phyloP scores from a whole-genome alignment of 2,888 invertebrate species.

The Amorpha juglandis region DNA sequence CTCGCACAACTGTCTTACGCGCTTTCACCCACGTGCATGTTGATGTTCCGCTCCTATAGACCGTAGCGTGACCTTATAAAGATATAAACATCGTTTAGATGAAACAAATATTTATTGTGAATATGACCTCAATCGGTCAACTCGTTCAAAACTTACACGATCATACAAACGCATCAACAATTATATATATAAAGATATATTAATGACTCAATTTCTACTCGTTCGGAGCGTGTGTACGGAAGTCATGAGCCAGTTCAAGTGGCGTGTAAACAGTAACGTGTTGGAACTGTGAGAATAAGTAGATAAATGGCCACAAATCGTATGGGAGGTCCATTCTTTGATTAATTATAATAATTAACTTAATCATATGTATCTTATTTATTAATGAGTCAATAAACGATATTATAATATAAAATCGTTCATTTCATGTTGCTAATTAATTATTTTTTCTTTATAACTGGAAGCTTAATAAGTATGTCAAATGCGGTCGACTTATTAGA shows the following conservation, averaged over 20 bases:
- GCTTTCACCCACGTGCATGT: too few relatives aligned
- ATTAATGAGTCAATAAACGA: slow-evolving; percentile 48
- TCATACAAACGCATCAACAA: too few relatives aligned
- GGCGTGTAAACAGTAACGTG: slow-evolving; percentile 49
- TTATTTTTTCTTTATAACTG: slow-evolving; percentile 39
- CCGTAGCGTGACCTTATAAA: too few relatives aligned
- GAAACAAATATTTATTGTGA: too few relatives aligned
- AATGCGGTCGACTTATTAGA: neutral
- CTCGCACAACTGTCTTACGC: neutral
- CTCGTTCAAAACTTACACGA: too few relatives aligned
- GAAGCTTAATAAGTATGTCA: slow-evolving; percentile 24
- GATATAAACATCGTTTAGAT: too few relatives aligned
- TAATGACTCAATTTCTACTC: slow-evolving; percentile 44
- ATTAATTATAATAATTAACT: slow-evolving; percentile 55
- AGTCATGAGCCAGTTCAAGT: slow-evolving; percentile 50
- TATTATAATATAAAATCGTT: slow-evolving; percentile 45
- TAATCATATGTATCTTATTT: slow-evolving; percentile 42
- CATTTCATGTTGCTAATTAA: slow-evolving; percentile 38
- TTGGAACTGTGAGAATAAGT: slow-evolving; percentile 55
- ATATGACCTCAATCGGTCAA: too few relatives aligned
- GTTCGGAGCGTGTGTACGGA: slow-evolving; percentile 26
- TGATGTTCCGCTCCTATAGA: too few relatives aligned
- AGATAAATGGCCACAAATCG: slow-evolving; percentile 49
- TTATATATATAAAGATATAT: slow-evolving; percentile 25
- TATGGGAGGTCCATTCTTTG: slow-evolving; percentile 57